Conservation (phyloP, 2,113 vertebrate species). For the Agelaius tricolor region DNA sequence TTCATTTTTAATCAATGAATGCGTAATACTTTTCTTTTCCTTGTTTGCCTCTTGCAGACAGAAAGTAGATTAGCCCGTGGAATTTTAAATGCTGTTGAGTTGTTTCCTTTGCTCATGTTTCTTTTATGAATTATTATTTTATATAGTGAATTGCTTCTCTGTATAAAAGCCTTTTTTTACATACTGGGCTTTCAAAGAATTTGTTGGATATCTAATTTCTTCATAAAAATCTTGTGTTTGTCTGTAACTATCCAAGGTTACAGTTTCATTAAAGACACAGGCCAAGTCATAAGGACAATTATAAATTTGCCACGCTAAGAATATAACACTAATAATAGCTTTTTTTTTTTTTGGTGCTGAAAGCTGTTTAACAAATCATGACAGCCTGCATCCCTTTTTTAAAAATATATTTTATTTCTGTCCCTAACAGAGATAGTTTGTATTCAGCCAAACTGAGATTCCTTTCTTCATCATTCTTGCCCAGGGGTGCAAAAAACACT, state of each 20-base stretch:
- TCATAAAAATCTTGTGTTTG: constrained; percentile 77
- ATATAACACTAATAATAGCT: constrained; percentile 10
- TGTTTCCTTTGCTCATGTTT: constrained; percentile 90
- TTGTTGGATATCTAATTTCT: constrained; percentile 76
- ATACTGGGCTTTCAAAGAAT: constrained; percentile 75
- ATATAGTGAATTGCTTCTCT: constrained; percentile 80
- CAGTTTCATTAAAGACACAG: constrained; percentile 70
- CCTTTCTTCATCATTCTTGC: not conserved
- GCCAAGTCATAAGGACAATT: constrained; percentile 34
- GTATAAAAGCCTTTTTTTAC: constrained; percentile 84
- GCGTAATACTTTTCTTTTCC: constrained; percentile 79
- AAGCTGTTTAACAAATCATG: not conserved
- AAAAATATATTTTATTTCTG: not conserved
- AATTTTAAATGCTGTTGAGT: constrained; percentile 82
- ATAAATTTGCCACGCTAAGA: constrained; percentile 59
- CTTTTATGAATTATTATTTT: constrained; percentile 91
- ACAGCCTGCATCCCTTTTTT: not conserved
- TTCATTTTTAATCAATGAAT: constrained; percentile 92
- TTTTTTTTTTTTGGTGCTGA: not conserved
- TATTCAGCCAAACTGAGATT: not conserved
- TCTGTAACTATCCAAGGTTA: constrained; percentile 59
- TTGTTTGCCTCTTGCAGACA: constrained; percentile 70
- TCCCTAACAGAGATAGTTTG: not conserved
- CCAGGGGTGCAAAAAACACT: not conserved
- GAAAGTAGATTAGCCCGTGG: constrained; percentile 81